Evolutionary conservation across 2,888 invertebrate genomes (phyloP).

Genomic region (Trypoxylon attenuatum): DNA sequence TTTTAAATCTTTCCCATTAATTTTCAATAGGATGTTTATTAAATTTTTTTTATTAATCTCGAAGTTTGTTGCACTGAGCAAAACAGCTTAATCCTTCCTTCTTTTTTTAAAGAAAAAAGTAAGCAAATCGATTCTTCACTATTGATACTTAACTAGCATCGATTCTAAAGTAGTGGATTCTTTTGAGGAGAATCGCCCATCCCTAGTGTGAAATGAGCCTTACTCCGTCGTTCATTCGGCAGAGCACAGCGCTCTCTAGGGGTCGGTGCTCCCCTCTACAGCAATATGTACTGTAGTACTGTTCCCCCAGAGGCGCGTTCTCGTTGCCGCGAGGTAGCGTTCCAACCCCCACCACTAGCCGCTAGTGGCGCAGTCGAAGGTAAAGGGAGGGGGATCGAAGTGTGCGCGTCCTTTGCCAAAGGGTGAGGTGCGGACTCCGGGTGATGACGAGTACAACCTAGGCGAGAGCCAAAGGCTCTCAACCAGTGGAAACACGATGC

Average conservation of each 20-base stretch:
- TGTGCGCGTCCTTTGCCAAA: constrained; percentile 63
- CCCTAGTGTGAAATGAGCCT: too few species aligned
- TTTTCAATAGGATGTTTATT: neutral
- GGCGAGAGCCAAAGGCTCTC: constrained; percentile 60
- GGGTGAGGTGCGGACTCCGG: too few species aligned
- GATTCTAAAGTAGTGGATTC: neutral
- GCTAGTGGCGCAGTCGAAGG: neutral
- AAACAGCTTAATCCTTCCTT: neutral
- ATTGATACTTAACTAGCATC: neutral
- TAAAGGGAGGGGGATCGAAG: constrained; percentile 1
- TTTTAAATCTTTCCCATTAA: neutral
- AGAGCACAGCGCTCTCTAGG: neutral
- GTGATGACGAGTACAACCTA: too few species aligned
- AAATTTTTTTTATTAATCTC: neutral
- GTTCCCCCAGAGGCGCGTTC: too few species aligned
- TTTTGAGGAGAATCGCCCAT: neutral
- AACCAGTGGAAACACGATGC: constrained; percentile 37
- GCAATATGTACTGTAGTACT: too few species aligned
- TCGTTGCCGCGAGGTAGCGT: too few species aligned
- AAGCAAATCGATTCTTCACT: neutral
- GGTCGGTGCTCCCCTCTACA: neutral
- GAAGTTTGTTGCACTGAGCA: neutral
- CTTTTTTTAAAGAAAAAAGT: neutral
- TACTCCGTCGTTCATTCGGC: neutral
- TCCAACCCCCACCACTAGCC: too few species aligned